Evolutionary conservation across 2,888 invertebrate species (phyloP).

Genomic region (Coleophora flavipennella): DNA sequence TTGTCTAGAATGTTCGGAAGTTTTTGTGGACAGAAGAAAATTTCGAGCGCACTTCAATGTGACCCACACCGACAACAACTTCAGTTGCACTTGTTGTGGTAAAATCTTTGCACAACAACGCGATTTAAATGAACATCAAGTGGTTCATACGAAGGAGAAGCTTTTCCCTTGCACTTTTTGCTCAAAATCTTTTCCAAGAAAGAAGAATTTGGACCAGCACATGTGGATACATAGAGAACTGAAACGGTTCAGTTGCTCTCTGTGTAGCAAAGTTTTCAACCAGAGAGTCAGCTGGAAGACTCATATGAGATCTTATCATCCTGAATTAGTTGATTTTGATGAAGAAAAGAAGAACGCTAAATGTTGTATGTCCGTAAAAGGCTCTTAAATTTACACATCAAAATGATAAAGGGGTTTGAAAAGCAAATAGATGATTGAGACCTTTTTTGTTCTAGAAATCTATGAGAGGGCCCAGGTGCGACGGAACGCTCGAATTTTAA

Average conservation of each 20-base stretch:
- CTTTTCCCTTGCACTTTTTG: conserved; percentile 64
- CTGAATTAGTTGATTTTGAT: conserved; percentile 37
- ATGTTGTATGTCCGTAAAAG: too few species aligned
- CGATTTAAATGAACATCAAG: conserved; percentile 53
- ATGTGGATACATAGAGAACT: conserved; percentile 60
- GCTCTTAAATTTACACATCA: too few species aligned
- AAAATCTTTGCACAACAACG: conserved; percentile 47
- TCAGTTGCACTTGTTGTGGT: conserved; percentile 48
- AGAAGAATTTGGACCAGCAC: conserved; percentile 53
- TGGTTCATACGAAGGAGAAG: conserved; percentile 68
- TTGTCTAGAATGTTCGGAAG: conserved; percentile 45
- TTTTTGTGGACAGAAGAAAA: conserved; percentile 40
- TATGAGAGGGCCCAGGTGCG: conserved; percentile 24
- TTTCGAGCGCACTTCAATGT: conserved; percentile 45
- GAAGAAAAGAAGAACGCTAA: conserved; percentile 31
- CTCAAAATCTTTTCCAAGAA: conserved; percentile 49
- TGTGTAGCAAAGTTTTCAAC: conserved; percentile 56
- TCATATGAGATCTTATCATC: conserved; percentile 57
- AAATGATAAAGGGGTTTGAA: too few species aligned
- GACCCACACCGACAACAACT: conserved; percentile 49
- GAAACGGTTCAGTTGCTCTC: conserved; percentile 49
- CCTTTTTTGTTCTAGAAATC: conserved; percentile 36
- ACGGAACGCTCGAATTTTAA: conserved; percentile 28
- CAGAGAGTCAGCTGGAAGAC: conserved; percentile 59
- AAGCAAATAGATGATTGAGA: conserved; percentile 16